Evolutionary conservation across 2,113 vertebrate species (phyloP).

Genomic region (Chitala chitala): DNA sequence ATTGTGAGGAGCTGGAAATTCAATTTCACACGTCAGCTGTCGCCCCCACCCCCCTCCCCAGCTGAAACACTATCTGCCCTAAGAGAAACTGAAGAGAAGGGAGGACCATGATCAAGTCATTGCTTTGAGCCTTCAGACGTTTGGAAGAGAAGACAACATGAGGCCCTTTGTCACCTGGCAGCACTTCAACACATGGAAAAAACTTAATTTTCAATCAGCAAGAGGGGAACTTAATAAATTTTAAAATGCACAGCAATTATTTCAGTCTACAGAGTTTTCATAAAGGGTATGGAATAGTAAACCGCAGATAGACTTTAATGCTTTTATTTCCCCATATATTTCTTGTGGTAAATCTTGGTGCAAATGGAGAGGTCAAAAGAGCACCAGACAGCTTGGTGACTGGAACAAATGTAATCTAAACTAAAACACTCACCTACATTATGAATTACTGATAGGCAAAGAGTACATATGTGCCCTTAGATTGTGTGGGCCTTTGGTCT

Average conservation of each 20-base stretch:
- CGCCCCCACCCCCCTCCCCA: too few species aligned
- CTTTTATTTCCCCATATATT: too few species aligned
- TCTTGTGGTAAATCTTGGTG: too few species aligned
- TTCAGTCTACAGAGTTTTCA: neutral
- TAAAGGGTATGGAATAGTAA: neutral
- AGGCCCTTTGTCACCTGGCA: neutral
- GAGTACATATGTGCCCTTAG: too few species aligned
- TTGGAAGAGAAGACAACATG: slow-evolving; percentile 15
- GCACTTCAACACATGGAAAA: neutral
- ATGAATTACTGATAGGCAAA: too few species aligned
- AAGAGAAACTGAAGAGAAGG: neutral
- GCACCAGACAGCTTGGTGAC: too few species aligned
- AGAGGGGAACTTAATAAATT: slow-evolving; percentile 19
- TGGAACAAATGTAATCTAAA: too few species aligned
- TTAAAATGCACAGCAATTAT: neutral
- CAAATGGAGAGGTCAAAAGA: too few species aligned
- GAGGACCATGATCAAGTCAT: neutral
- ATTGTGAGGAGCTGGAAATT: slow-evolving; percentile 25
- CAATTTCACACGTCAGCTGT: slow-evolving; percentile 40
- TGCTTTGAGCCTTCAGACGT: neutral
- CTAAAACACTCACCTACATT: too few species aligned
- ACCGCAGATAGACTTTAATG: too few species aligned
- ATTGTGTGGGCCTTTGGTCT: too few species aligned
- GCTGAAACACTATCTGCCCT: slow-evolving; percentile 9
- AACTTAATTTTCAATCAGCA: slow-evolving; percentile 9